These are phyloP conservation scores for Genyomyrus donnyi DNA, from an alignment of 2,113 vertebrate genomes.

Conservation along the genomic window DNA sequence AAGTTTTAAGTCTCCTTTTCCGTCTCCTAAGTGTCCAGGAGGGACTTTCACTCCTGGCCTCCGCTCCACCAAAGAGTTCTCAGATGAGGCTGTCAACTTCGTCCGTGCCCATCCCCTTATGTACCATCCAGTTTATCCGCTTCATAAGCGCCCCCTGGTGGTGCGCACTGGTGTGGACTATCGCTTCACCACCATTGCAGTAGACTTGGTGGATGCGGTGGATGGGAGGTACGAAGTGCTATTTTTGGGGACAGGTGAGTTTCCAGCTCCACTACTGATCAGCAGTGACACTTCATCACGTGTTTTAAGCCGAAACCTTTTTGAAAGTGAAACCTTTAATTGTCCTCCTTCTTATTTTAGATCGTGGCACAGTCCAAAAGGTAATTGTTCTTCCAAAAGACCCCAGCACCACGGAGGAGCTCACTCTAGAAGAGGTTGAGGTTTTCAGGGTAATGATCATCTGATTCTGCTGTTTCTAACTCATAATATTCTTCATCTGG, in stretches of 20 bases:
- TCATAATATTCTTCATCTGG: neutral
- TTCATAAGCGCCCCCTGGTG: slow-evolving; percentile 71
- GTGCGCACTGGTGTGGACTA: slow-evolving; percentile 69
- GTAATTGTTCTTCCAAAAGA: slow-evolving; percentile 72
- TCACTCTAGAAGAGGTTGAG: slow-evolving; percentile 72
- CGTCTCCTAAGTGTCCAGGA: slow-evolving; percentile 64
- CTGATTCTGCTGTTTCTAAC: neutral
- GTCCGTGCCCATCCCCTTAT: slow-evolving; percentile 72
- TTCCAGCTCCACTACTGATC: neutral
- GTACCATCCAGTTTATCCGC: slow-evolving; percentile 68
- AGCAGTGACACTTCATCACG: neutral
- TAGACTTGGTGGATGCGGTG: slow-evolving; percentile 71
- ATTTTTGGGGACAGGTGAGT: slow-evolving; percentile 71
- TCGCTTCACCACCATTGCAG: slow-evolving; percentile 67
- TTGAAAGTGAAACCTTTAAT: neutral
- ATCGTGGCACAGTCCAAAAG: slow-evolving; percentile 72
- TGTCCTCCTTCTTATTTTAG: slow-evolving; percentile 36
- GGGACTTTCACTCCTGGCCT: slow-evolving; percentile 72
- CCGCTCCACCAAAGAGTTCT: slow-evolving; percentile 68
- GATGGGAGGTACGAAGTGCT: slow-evolving; percentile 74
- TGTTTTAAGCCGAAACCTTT: neutral
- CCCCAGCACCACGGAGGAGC: slow-evolving; percentile 61
- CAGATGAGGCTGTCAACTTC: slow-evolving; percentile 73
- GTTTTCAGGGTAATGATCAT: slow-evolving; percentile 61
- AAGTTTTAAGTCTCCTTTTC: neutral